Evolutionary conservation across 1,140 invertebrate genomes (phyloP).

Genomic region (Sarcophaga bullata): DNA sequence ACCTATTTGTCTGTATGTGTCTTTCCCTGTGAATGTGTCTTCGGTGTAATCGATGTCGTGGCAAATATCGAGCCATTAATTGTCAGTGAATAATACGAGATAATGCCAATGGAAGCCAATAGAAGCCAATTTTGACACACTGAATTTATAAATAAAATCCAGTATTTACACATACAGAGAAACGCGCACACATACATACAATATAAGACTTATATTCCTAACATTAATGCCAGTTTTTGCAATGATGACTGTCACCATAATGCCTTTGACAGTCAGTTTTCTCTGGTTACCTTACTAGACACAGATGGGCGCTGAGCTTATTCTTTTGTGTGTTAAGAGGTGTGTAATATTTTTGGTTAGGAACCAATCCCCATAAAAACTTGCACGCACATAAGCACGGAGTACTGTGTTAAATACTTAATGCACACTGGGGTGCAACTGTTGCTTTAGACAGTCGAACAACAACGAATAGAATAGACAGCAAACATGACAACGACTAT

Average conservation of each 20-base stretch:
- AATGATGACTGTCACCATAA: too few species aligned
- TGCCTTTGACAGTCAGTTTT: too few species aligned
- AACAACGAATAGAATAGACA: not conserved
- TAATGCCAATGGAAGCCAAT: slow-evolving; percentile 35
- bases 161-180: too few species aligned
- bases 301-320: too few species aligned
- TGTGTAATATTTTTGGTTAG: too few species aligned
- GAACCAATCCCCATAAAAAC: not conserved
- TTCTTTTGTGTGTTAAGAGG: too few species aligned
- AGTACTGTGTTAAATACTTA: not conserved
- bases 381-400: not conserved
- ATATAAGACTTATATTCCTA: too few species aligned
- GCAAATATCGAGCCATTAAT: slow-evolving; percentile 29
- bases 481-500: slow-evolving; percentile 12
- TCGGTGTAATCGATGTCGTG: not conserved
- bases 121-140: slow-evolving; percentile 32
- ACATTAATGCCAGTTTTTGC: too few species aligned
- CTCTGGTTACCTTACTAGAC: too few species aligned
- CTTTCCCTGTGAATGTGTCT: not conserved
- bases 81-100: slow-evolving; percentile 33
- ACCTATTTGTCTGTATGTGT: too few species aligned
- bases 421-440: slow-evolving; percentile 16
- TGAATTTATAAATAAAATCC: slow-evolving; percentile 3
- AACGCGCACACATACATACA: not conserved
- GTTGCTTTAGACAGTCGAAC: slow-evolving; percentile 27